A percentile compares a stretch with the other conserved stretches of the same genome.
These are phyloP conservation scores for Margarornis squamiger DNA, from an alignment of 2,797 vertebrate species.

Conservation along the genomic window DNA sequence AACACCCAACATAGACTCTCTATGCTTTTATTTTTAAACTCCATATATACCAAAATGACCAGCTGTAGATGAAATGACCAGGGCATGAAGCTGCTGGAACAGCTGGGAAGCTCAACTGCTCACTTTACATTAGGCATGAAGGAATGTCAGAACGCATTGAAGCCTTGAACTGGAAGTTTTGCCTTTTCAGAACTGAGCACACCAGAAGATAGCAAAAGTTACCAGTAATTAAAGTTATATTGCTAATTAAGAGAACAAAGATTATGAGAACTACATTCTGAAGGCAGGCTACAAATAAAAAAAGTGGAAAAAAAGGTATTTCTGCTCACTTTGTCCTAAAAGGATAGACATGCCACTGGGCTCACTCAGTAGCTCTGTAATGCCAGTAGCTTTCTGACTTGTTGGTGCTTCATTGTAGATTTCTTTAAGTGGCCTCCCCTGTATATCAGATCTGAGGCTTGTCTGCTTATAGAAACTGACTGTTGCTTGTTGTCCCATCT, in stretches of 20 bases:
- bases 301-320: background rate
- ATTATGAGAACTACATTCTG: background rate
- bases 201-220: background rate
- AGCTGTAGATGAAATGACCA: background rate
- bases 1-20: background rate
- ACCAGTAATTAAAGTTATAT: background rate
- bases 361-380: background rate
- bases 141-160: background rate
- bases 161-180: background rate
- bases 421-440: background rate
- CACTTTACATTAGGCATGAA: background rate
- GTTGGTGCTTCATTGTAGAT: background rate
- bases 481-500: background rate
- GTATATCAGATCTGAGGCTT: background rate
- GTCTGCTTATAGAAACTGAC: background rate
- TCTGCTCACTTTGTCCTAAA: background rate
- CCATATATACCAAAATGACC: rapidly evolving
- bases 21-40: background rate
- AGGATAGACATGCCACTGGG: background rate
- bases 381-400: background rate
- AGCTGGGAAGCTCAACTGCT: background rate
- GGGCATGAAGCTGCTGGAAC: background rate
- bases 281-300: background rate
- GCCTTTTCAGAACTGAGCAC: background rate
- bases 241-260: background rate